These are phyloP conservation scores for Trogon melanurus DNA, from an alignment of 2,113 vertebrate species.

Conservation along the genomic window DNA sequence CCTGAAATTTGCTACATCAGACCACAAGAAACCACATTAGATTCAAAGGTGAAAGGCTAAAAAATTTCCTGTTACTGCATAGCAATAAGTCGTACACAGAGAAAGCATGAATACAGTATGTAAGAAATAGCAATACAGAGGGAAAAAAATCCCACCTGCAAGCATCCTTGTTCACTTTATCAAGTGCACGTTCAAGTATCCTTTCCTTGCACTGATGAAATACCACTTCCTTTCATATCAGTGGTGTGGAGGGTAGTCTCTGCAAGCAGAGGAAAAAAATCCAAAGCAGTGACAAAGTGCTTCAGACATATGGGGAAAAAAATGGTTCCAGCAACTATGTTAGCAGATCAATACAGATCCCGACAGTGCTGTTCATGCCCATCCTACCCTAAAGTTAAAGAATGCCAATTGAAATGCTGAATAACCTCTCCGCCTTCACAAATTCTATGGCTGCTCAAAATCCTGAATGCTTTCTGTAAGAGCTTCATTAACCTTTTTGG, in stretches of 20 bases:
- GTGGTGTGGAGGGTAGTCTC: neutral
- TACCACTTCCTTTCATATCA: neutral
- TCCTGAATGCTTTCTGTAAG: slow-evolving; percentile 29
- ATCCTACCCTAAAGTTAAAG: slow-evolving; percentile 50
- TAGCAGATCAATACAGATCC: slow-evolving; percentile 69
- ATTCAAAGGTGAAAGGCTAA: neutral
- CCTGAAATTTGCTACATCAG: neutral
- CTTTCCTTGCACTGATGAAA: neutral
- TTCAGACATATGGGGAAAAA: slow-evolving; percentile 43
- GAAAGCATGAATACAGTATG: neutral
- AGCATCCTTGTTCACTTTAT: neutral
- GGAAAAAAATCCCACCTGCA: neutral
- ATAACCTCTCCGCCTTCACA: slow-evolving; percentile 43
- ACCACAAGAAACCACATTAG: neutral
- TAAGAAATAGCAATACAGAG: neutral
- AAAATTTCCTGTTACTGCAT: neutral
- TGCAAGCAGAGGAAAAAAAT: slow-evolving; percentile 33
- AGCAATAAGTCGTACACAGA: neutral
- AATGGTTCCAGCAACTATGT: slow-evolving; percentile 58
- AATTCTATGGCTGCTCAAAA: slow-evolving; percentile 26
- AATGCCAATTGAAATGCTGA: slow-evolving; percentile 48
- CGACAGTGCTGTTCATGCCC: slow-evolving; percentile 37
- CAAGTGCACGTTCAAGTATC: neutral
- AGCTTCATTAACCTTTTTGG: neutral
- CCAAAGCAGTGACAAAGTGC: slow-evolving; percentile 31